Evolutionary conservation across 2,888 invertebrate species (phyloP).

Genomic region (Chrysolina haemoptera): DNA sequence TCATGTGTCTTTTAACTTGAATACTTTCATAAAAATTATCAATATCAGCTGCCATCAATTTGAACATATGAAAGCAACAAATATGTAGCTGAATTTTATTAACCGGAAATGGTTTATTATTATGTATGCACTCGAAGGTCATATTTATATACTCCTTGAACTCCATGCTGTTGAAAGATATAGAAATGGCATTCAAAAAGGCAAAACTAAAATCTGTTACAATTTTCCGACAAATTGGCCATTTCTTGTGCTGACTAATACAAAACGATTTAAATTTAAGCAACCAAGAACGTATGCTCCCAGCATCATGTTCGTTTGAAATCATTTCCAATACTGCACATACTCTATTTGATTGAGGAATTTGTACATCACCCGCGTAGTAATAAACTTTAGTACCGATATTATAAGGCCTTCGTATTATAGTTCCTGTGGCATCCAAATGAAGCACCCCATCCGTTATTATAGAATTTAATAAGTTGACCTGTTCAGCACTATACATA

Average conservation of each 20-base stretch:
- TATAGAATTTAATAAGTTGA: slow-evolving; percentile 9
- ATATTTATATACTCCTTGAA: slow-evolving; percentile 36
- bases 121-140: slow-evolving; percentile 8
- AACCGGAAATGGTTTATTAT: neutral
- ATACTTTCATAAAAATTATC: slow-evolving; percentile 22
- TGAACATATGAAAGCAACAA: slow-evolving; percentile 31
- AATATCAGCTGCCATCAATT: slow-evolving; percentile 32
- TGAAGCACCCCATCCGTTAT: slow-evolving; percentile 27
- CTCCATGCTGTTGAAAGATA: slow-evolving; percentile 34
- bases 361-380: slow-evolving; percentile 39
- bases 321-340: slow-evolving; percentile 44
- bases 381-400: slow-evolving; percentile 41
- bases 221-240: slow-evolving; percentile 44
- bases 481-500: slow-evolving; percentile 46
- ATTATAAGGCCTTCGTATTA: slow-evolving; percentile 41
- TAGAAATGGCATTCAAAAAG: slow-evolving; percentile 42
- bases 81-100: slow-evolving; percentile 22
- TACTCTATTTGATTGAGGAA: slow-evolving; percentile 35
- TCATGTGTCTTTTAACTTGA: slow-evolving; percentile 23
- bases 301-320: slow-evolving; percentile 38
- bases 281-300: slow-evolving; percentile 39
- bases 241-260: slow-evolving; percentile 35
- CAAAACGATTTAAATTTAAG: slow-evolving; percentile 40
- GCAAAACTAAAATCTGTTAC: slow-evolving; percentile 49
- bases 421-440: slow-evolving; percentile 49